Evolutionary conservation across 2,888 invertebrate genomes (phyloP).

Genomic region (Plebejus argus): DNA sequence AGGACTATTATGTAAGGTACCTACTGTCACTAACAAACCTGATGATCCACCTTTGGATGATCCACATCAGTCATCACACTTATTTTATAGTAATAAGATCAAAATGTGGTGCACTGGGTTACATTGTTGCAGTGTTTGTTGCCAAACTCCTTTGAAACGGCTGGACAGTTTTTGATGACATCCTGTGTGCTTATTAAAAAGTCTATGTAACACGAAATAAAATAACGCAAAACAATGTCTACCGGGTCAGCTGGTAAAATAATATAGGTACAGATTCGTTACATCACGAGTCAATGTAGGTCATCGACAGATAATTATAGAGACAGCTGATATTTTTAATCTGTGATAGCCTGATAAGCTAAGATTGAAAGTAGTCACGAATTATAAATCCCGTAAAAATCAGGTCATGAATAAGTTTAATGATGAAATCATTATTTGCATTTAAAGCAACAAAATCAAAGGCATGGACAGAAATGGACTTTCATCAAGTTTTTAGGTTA

Average conservation of each 20-base stretch:
- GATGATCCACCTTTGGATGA: background rate
- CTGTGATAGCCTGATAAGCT: background rate
- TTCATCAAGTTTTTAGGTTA: background rate
- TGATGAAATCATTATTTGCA: background rate
- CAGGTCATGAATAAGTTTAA: constrained; percentile 1
- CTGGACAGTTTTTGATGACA: background rate
- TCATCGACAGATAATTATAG: background rate
- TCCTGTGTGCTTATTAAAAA: background rate
- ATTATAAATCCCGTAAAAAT: background rate
- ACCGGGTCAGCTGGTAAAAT: background rate
- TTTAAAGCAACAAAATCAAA: background rate
- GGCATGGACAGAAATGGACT: background rate
- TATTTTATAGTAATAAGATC: background rate
- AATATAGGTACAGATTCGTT: background rate
- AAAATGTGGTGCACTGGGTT: background rate
- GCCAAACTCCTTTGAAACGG: background rate
- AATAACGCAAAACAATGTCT: background rate
- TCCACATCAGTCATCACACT: background rate
- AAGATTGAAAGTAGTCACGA: background rate
- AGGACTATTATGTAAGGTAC: constrained; percentile 18
- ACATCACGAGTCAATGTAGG: background rate
- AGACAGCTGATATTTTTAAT: background rate
- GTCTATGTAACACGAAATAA: background rate
- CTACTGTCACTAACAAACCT: background rate
- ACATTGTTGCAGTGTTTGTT: background rate